Conservation (phyloP, 2,797 vertebrate genomes). For the Ptychadena robeensis region DNA sequence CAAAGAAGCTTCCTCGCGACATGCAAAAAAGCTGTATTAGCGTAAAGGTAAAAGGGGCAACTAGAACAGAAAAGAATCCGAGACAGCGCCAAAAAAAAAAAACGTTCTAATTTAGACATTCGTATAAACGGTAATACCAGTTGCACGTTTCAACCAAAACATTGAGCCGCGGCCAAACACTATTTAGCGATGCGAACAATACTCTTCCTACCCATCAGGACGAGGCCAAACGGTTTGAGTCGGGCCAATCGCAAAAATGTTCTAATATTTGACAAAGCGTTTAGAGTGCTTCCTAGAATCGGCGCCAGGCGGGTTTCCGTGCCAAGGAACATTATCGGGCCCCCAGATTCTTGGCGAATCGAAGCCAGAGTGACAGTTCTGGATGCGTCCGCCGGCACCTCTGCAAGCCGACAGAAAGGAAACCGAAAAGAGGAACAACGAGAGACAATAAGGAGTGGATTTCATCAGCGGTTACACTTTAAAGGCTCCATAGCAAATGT, state of each 20-base stretch:
- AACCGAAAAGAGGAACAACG: background rate
- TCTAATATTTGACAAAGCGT: slow-evolving; percentile 60
- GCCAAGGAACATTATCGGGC: slow-evolving; percentile 40
- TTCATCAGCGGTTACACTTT: slow-evolving; percentile 8
- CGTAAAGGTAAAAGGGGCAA: slow-evolving; percentile 14
- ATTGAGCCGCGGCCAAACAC: slow-evolving; percentile 41
- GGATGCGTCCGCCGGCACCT: slow-evolving; percentile 40
- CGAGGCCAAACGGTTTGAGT: slow-evolving; percentile 53
- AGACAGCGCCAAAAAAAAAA: background rate
- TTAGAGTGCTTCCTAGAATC: slow-evolving; percentile 55
- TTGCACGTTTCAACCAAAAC: slow-evolving; percentile 24
- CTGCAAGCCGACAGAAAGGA: slow-evolving; percentile 28
- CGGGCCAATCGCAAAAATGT: slow-evolving; percentile 40
- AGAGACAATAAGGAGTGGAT: slow-evolving; percentile 32
- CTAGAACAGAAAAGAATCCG: background rate
- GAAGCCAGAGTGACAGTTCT: slow-evolving; percentile 46
- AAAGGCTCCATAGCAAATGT: slow-evolving; percentile 10
- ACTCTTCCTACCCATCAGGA: slow-evolving; percentile 37
- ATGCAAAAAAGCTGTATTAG: background rate
- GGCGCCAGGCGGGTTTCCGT: slow-evolving; percentile 46
- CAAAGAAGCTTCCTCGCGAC: background rate
- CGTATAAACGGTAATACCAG: slow-evolving; percentile 25
- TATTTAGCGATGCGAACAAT: slow-evolving; percentile 59
- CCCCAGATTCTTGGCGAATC: slow-evolving; percentile 49
- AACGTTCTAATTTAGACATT: slow-evolving; percentile 37